phyloP scores from a whole-genome alignment of 2,888 invertebrate genomes.

The Reticulitermes lucifugus region DNA sequence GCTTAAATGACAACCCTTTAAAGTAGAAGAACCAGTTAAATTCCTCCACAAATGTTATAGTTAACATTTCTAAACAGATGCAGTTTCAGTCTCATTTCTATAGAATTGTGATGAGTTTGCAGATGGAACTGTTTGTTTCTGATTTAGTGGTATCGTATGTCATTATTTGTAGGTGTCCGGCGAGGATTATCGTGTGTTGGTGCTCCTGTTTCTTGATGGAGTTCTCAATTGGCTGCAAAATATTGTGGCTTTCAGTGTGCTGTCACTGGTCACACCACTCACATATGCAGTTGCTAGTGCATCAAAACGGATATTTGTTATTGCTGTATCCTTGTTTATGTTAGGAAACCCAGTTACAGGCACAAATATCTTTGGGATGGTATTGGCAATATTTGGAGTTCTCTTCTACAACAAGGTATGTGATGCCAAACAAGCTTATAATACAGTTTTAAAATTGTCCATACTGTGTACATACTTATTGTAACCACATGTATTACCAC shows the following conservation, averaged over 20 bases:
- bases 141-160: background rate
- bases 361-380: slow-evolving; percentile 90
- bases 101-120: too few species aligned
- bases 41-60: too few species aligned
- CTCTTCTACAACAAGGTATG: slow-evolving; percentile 87
- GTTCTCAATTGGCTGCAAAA: slow-evolving; percentile 95
- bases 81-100: too few species aligned
- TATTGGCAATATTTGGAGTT: slow-evolving; percentile 89
- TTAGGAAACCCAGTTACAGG: slow-evolving; percentile 92
- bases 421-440: background rate
- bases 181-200: slow-evolving; percentile 69
- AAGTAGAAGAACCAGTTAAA: too few species aligned
- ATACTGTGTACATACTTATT: too few species aligned
- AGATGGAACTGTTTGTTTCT: too few species aligned
- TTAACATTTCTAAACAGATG: too few species aligned
- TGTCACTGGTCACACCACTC: slow-evolving; percentile 91
- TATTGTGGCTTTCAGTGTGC: slow-evolving; percentile 92
- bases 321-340: slow-evolving; percentile 86
- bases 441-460: background rate
- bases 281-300: slow-evolving; percentile 97
- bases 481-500: too few species aligned
- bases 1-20: too few species aligned
- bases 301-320: slow-evolving; percentile 93
- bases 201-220: slow-evolving; percentile 81
- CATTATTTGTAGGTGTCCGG: slow-evolving; percentile 62